These are phyloP conservation scores for Marmota monax DNA, from an alignment of 2,113 vertebrate genomes.

Conservation along the genomic window DNA sequence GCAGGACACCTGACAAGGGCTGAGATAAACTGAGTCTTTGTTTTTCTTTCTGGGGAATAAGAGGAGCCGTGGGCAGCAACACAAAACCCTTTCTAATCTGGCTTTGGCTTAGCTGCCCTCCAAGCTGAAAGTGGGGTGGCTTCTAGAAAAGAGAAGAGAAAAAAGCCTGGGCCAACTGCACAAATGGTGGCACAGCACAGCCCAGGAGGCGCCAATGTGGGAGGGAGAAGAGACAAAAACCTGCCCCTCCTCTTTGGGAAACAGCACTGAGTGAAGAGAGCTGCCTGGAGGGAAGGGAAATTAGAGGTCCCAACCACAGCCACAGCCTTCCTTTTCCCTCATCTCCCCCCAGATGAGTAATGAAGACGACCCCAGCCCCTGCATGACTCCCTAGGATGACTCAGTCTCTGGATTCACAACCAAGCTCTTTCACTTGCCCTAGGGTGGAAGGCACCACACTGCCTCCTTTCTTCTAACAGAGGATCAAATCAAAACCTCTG, in stretches of 20 bases:
- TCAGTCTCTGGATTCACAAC: conserved; percentile 58
- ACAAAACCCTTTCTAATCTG: conserved; percentile 83
- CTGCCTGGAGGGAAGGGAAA: not conserved
- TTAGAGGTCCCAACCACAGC: conserved; percentile 8
- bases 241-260: not conserved
- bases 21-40: conserved; percentile 77
- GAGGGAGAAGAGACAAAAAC: not conserved
- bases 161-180: conserved; percentile 27
- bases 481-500: not conserved
- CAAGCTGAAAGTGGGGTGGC: conserved; percentile 49
- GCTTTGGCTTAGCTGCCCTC: conserved; percentile 73
- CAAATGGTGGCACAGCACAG: not conserved
- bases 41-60: conserved; percentile 70
- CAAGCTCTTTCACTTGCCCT: not conserved
- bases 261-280: not conserved
- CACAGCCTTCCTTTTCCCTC: conserved; percentile 8
- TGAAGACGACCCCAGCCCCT: conserved; percentile 39
- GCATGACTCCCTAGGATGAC: conserved; percentile 53
- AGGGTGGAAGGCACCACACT: not conserved
- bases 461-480: conserved; percentile 2
- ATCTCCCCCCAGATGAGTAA: conserved; percentile 32
- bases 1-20: conserved; percentile 76
- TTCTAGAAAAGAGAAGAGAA: not conserved
- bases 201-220: not conserved
- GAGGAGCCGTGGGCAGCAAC: conserved; percentile 72